Percentiles rank a stretch among this genome's conserved stretches.
These are phyloP conservation scores for Physella acuta DNA, from an alignment of 1,140 invertebrate genomes.

Conservation along the genomic window DNA sequence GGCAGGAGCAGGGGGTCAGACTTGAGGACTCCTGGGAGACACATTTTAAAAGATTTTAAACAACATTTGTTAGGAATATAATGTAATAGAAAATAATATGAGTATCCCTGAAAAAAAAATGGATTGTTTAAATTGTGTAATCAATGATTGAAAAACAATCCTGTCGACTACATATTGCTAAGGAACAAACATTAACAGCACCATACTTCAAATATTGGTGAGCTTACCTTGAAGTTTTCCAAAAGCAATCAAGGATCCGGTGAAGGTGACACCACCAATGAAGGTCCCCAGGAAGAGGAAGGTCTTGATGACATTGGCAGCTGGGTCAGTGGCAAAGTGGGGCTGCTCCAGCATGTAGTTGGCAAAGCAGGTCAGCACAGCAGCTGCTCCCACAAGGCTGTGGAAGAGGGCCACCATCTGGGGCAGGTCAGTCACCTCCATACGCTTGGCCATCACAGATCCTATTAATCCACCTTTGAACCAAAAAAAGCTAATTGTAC, in stretches of 20 bases:
- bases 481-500: no score
- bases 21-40: slow-evolving; percentile 68
- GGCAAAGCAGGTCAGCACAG: slow-evolving; percentile 81
- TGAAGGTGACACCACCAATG: slow-evolving; percentile 89
- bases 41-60: no score
- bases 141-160: no score
- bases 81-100: neutral
- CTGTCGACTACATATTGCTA: no score
- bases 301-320: slow-evolving; percentile 80
- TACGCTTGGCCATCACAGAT: slow-evolving; percentile 72
- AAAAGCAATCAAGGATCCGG: slow-evolving; percentile 85
- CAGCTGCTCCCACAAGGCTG: slow-evolving; percentile 83
- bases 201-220: no score
- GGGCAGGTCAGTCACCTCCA: slow-evolving; percentile 85
- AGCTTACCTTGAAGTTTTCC: slow-evolving; percentile 77
- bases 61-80: neutral
- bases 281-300: slow-evolving; percentile 85
- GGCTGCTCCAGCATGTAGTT: slow-evolving; percentile 83
- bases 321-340: slow-evolving; percentile 79
- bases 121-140: no score
- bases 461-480: slow-evolving; percentile 54
- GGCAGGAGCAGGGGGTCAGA: slow-evolving; percentile 80
- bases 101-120: no score
- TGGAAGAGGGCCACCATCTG: slow-evolving; percentile 90
- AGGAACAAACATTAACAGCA: no score